Evolutionary conservation across 2,888 invertebrate genomes (phyloP).

Genomic region (Polydrusus pterygomalis): DNA sequence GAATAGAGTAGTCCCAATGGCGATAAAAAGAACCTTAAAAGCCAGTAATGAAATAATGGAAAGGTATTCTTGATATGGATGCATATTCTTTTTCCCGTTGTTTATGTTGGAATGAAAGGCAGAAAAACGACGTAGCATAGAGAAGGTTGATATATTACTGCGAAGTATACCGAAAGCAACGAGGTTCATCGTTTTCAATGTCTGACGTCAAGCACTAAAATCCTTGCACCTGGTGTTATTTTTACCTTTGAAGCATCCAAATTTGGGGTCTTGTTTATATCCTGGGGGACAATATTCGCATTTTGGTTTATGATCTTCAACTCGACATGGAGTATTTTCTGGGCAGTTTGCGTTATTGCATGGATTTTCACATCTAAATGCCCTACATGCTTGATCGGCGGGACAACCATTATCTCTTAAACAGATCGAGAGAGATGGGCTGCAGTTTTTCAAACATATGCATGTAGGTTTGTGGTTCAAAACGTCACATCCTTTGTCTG

Average conservation of each 20-base stretch:
- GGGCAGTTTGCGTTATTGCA: slow-evolving; percentile 91
- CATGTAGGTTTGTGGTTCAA: slow-evolving; percentile 91
- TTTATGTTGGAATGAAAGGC: slow-evolving; percentile 52
- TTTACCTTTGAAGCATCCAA: slow-evolving; percentile 98
- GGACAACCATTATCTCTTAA: slow-evolving; percentile 93
- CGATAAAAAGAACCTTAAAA: slow-evolving; percentile 45
- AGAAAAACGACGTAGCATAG: slow-evolving; percentile 63
- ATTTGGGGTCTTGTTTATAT: slow-evolving; percentile 92
- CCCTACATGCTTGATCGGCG: slow-evolving; percentile 87
- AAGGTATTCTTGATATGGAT: slow-evolving; percentile 45
- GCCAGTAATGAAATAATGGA: slow-evolving; percentile 49
- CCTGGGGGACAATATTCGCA: slow-evolving; percentile 97
- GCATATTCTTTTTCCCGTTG: slow-evolving; percentile 45
- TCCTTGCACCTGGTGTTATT: slow-evolving; percentile 52
- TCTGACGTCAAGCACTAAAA: slow-evolving; percentile 65
- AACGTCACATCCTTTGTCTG: slow-evolving; percentile 91
- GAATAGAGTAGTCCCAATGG: slow-evolving; percentile 31
- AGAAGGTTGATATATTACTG: slow-evolving; percentile 63
- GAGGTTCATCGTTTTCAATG: slow-evolving; percentile 65
- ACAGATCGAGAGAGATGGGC: slow-evolving; percentile 90
- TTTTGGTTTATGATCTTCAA: slow-evolving; percentile 95
- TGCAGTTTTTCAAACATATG: slow-evolving; percentile 91
- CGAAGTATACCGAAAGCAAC: slow-evolving; percentile 67
- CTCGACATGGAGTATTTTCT: slow-evolving; percentile 90
- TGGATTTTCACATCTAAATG: slow-evolving; percentile 93